phyloP scores from a whole-genome alignment of 2,888 invertebrate species.

The Papilio gigon region DNA sequence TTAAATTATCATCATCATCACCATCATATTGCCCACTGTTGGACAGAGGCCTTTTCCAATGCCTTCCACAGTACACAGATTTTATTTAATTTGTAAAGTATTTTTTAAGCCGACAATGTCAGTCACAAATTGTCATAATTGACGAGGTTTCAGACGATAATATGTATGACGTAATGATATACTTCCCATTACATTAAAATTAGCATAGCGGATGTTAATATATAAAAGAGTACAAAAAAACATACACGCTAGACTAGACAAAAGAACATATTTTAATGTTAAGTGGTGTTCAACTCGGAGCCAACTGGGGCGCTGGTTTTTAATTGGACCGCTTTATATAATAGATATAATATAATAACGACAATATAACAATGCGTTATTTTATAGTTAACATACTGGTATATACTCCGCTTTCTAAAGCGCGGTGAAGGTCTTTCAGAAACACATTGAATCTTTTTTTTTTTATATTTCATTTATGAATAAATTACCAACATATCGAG shows the following conservation, averaged over 20 bases:
- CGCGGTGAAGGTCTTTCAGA: not conserved
- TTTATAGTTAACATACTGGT: not conserved
- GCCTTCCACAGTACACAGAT: too few species aligned
- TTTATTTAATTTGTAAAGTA: too few species aligned
- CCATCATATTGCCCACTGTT: too few species aligned
- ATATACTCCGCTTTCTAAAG: not conserved
- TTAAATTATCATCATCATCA: too few species aligned
- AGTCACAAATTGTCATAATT: too few species aligned
- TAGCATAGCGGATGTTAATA: conserved; percentile 25
- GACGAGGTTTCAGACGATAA: too few species aligned
- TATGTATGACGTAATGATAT: not conserved
- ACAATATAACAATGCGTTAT: conserved; percentile 18
- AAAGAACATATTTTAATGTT: conserved; percentile 40
- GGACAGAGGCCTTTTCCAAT: too few species aligned
- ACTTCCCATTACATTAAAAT: conserved; percentile 25
- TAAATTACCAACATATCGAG: too few species aligned
- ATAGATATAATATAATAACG: conserved; percentile 22
- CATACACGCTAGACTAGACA: conserved; percentile 34
- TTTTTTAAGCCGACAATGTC: too few species aligned
- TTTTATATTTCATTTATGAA: too few species aligned
- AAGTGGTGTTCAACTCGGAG: conserved; percentile 34
- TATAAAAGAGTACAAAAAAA: conserved; percentile 19
- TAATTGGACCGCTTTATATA: conserved; percentile 39
- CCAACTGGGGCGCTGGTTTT: conserved; percentile 38
- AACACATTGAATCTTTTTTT: too few species aligned